phyloP scores from a whole-genome alignment of 2,113 vertebrate genomes.

The Sclerurus mexicanus region DNA sequence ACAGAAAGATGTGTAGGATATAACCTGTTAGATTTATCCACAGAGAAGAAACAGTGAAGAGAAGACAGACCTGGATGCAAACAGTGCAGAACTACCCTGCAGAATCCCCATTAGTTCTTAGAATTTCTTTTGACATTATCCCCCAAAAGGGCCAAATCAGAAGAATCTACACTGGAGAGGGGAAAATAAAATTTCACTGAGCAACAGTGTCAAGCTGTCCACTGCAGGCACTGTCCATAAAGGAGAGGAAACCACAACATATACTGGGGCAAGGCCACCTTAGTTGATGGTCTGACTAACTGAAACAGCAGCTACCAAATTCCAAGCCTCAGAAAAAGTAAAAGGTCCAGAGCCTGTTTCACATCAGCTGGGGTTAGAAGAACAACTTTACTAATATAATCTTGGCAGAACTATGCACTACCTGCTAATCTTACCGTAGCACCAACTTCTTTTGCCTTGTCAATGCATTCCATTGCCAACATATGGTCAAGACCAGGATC shows the following conservation, averaged over 20 bases:
- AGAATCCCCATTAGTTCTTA: neutral
- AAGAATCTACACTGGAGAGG: neutral
- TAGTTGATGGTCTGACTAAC: neutral
- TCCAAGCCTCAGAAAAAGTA: neutral
- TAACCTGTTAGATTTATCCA: slow-evolving; percentile 76
- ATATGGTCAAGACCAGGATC: slow-evolving; percentile 99
- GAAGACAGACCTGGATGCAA: neutral
- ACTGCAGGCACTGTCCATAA: neutral
- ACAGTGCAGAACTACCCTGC: neutral
- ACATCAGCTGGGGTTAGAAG: neutral
- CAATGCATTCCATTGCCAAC: slow-evolving; percentile 95
- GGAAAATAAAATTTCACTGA: neutral
- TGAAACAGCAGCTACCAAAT: neutral
- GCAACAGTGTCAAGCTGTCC: neutral
- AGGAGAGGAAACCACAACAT: neutral
- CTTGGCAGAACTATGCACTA: neutral
- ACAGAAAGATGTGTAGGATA: slow-evolving; percentile 91
- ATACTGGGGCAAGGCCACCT: neutral
- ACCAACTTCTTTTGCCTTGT: slow-evolving; percentile 90
- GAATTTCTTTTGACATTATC: neutral
- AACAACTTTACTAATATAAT: neutral
- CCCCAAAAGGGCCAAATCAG: neutral
- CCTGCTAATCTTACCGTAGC: slow-evolving; percentile 81
- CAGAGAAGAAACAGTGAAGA: neutral
- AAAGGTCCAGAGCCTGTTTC: neutral